Evolutionary conservation across 1,140 invertebrate genomes (phyloP).

Genomic region (Prorops nasuta): DNA sequence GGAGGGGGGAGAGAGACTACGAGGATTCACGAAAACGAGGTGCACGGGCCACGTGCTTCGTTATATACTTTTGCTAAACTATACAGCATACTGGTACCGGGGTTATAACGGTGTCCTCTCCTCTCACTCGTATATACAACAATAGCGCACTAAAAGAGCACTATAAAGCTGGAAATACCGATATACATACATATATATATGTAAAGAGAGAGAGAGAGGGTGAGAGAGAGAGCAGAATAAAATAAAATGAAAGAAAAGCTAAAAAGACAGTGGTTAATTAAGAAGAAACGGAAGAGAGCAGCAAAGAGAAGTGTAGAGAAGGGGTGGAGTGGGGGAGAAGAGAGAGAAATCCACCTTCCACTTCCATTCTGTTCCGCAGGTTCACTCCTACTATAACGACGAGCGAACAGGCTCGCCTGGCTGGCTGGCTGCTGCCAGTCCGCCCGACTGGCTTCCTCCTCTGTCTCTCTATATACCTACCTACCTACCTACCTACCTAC

Average conservation of each 20-base stretch:
- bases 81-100: too few relatives aligned
- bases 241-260: not conserved
- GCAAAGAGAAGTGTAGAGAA: slow-evolving; percentile 8
- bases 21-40: too few relatives aligned
- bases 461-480: slow-evolving; percentile 5
- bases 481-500: too few relatives aligned
- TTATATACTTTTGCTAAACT: too few relatives aligned
- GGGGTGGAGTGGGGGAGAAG: slow-evolving; percentile 11
- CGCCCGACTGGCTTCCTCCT: slow-evolving; percentile 15
- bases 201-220: slow-evolving; percentile 20
- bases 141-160: too few relatives aligned
- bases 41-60: too few relatives aligned
- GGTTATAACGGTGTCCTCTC: too few relatives aligned
- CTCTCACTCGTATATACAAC: too few relatives aligned
- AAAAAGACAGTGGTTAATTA: slow-evolving; percentile 12
- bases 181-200: too few relatives aligned
- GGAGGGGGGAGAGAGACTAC: too few relatives aligned
- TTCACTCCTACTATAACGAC: slow-evolving; percentile 46
- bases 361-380: slow-evolving; percentile 42
- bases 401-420: slow-evolving; percentile 26
- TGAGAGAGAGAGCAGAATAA: slow-evolving; percentile 11
- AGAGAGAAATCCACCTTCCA: slow-evolving; percentile 41
- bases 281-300: slow-evolving; percentile 2
- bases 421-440: slow-evolving; percentile 7
- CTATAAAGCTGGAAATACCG: too few relatives aligned